phyloP scores from a whole-genome alignment of 1,140 invertebrate genomes.

The Aphelenchoides fujianensis region DNA sequence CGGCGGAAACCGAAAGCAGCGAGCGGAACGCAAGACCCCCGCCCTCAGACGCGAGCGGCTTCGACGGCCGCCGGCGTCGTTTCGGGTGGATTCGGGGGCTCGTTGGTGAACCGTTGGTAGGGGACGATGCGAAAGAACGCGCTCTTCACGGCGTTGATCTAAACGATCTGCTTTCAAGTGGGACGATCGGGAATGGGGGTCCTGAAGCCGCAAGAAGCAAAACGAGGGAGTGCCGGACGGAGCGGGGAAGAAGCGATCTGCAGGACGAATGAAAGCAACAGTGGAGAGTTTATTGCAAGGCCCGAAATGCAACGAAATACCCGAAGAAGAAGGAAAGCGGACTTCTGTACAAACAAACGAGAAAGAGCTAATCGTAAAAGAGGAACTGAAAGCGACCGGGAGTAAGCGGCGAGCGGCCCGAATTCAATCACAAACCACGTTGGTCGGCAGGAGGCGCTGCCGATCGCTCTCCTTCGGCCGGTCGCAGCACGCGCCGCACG shows the following conservation, averaged over 20 bases:
- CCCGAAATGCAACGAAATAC: neutral
- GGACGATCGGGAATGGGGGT: too few species aligned
- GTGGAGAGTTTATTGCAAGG: neutral
- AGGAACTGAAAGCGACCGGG: too few species aligned
- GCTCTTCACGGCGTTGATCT: neutral
- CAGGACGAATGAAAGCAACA: neutral
- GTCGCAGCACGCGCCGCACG: too few species aligned
- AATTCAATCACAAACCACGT: constrained; percentile 5
- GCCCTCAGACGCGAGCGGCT: neutral
- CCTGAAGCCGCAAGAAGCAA: too few species aligned
- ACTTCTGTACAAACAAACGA: neutral
- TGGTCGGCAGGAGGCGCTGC: neutral
- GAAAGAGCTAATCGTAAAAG: neutral
- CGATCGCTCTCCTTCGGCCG: neutral
- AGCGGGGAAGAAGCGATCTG: neutral
- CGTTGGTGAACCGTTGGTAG: neutral
- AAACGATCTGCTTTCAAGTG: too few species aligned
- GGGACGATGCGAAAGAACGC: neutral
- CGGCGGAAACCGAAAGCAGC: neutral
- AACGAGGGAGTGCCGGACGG: too few species aligned
- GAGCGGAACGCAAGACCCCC: neutral
- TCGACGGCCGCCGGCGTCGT: neutral
- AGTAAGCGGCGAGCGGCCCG: too few species aligned
- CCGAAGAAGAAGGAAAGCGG: neutral
- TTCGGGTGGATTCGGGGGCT: neutral